phyloP scores from a whole-genome alignment of 53 echinoderm and acorn worm species.

The Echinarachnius parma region DNA sequence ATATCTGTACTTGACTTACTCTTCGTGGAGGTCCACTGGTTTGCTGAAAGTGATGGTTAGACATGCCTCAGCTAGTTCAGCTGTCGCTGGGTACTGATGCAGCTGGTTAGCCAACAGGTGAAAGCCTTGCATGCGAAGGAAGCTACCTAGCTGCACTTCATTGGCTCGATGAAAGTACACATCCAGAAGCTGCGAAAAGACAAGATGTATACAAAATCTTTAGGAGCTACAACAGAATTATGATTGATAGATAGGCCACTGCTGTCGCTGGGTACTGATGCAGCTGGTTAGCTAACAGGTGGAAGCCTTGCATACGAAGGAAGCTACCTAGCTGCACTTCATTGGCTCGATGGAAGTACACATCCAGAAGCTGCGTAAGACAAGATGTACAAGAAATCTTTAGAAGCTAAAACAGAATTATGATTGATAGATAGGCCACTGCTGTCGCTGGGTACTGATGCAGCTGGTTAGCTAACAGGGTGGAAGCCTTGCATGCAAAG shows the following conservation, averaged over 20 bases:
- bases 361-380: conserved; percentile 73
- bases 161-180: conserved; percentile 90
- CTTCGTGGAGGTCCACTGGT: conserved; percentile 64
- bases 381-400: too few relatives aligned
- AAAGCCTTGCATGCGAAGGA: conserved; percentile 79
- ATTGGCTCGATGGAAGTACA: conserved; percentile 88
- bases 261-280: conserved; percentile 91
- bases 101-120: conserved; percentile 97
- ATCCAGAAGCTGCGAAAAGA: conserved; percentile 67
- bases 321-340: conserved; percentile 58
- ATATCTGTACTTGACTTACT: conserved; percentile 36
- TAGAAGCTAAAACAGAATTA: too few relatives aligned
- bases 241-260: too few relatives aligned
- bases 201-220: too few relatives aligned
- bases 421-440: too few relatives aligned
- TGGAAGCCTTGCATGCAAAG: conserved; percentile 80
- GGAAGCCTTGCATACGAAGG: conserved; percentile 77
- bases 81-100: conserved; percentile 83
- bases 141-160: conserved; percentile 52
- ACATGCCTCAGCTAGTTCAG: conserved; percentile 88
- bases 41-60: conserved; percentile 82
- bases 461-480: conserved; percentile 93
- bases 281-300: conserved; percentile 95
- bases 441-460: conserved; percentile 91
- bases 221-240: too few relatives aligned